A percentile compares a stretch with the other conserved stretches of the same genome.
phyloP scores from a whole-genome alignment of 2,888 invertebrate species.

The Aleiodes testaceus region DNA sequence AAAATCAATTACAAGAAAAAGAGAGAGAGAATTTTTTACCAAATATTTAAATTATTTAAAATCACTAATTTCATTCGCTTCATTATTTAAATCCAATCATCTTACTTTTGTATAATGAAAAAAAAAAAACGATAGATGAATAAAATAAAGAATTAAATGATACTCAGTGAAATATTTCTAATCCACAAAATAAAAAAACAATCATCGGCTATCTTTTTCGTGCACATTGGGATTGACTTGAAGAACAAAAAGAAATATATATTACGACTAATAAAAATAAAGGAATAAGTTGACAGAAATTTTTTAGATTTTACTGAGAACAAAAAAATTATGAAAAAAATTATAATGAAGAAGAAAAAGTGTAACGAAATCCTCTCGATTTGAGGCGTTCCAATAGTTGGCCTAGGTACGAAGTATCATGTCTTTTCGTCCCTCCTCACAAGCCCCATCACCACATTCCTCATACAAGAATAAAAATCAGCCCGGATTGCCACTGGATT shows the following conservation, averaged over 20 bases:
- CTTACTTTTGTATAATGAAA: constrained; percentile 32
- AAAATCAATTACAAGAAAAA: neutral
- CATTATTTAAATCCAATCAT: constrained; percentile 1
- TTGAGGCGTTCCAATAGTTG: constrained; percentile 65
- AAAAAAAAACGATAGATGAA: constrained; percentile 2
- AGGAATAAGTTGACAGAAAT: neutral
- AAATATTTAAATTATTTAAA: neutral
- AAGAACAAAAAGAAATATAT: constrained; percentile 2
- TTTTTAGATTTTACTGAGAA: neutral
- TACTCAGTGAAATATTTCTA: constrained; percentile 17
- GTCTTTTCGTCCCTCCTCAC: constrained; percentile 57
- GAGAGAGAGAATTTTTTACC: constrained; percentile 14
- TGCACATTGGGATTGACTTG: constrained; percentile 46
- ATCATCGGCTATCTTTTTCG: constrained; percentile 27
- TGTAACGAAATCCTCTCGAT: constrained; percentile 54
- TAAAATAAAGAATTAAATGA: constrained; percentile 1
- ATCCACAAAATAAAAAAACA: constrained; percentile 3
- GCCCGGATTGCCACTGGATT: constrained; percentile 60
- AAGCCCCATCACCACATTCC: neutral
- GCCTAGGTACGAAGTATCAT: constrained; percentile 68
- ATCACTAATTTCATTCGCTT: constrained; percentile 1
- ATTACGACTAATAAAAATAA: neutral
- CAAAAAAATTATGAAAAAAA: constrained; percentile 11
- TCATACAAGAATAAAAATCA: neutral
- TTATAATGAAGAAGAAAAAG: constrained; percentile 27